A percentile compares a stretch with the other conserved stretches of the same genome.
These are phyloP conservation scores for Achatina immaculata DNA, from an alignment of 1,140 invertebrate genomes.

Conservation along the genomic window DNA sequence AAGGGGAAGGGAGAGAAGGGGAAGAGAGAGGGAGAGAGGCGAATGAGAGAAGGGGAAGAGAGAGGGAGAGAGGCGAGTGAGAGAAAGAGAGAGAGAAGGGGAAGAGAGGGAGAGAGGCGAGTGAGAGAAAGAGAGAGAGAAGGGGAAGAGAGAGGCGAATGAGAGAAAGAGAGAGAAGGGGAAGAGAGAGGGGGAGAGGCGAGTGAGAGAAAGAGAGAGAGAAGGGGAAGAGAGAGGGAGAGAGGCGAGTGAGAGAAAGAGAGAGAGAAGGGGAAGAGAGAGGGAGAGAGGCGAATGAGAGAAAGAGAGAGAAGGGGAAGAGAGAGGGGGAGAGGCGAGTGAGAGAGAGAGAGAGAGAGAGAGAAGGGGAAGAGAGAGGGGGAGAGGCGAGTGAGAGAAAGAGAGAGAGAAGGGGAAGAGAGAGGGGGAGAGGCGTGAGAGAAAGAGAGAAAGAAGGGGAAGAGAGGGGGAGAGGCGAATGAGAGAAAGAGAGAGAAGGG, in stretches of 20 bases:
- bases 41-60: background rate
- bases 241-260: too few species aligned
- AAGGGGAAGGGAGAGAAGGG: too few species aligned
- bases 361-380: background rate
- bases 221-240: too few species aligned
- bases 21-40: background rate
- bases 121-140: too few species aligned
- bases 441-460: background rate
- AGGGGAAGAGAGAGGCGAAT: too few species aligned
- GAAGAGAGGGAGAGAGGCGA: too few species aligned
- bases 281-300: background rate
- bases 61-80: background rate
- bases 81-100: background rate
- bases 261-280: background rate
- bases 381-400: background rate
- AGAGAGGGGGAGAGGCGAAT: background rate
- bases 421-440: background rate
- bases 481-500: background rate
- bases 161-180: too few species aligned
- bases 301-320: slow-evolving; percentile 8
- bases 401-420: background rate
- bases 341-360: background rate
- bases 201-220: background rate
- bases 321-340: background rate
- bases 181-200: slow-evolving; percentile 3